Conservation (phyloP, 2,888 invertebrate species). For the Sericinus montela region DNA sequence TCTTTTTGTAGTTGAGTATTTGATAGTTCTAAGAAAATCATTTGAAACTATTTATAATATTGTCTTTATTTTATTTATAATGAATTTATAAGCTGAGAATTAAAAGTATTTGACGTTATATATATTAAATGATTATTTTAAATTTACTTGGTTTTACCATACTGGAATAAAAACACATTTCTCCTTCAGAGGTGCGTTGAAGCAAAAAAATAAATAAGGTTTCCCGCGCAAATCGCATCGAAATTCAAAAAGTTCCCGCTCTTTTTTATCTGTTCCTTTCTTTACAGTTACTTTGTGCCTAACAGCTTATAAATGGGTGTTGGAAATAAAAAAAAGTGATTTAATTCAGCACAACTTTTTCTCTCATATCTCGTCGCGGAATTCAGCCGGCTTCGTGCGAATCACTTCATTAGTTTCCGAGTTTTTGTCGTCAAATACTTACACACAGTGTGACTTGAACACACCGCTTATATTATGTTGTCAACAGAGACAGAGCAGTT, state of each 20-base stretch:
- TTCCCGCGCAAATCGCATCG: conserved; percentile 33
- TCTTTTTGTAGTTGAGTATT: too few relatives aligned
- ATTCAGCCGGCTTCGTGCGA: conserved; percentile 21
- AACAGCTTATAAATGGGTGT: conserved; percentile 3
- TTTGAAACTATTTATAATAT: too few relatives aligned
- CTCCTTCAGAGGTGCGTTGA: too few relatives aligned
- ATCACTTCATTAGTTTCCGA: conserved; percentile 30
- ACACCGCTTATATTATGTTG: conserved; percentile 28
- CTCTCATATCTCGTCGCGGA: conserved; percentile 17
- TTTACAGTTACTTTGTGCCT: conserved; percentile 10
- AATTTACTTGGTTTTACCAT: too few relatives aligned
- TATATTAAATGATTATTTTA: too few relatives aligned
- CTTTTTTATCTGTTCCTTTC: conserved; percentile 8
- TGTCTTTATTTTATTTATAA: too few relatives aligned
- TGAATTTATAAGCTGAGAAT: too few relatives aligned
- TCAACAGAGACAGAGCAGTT: conserved; percentile 21
- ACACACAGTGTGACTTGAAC: conserved; percentile 6
- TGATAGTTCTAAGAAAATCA: too few relatives aligned
- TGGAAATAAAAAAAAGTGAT: conserved; percentile 10
- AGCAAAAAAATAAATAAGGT: not conserved
- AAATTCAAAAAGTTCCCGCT: conserved; percentile 18
- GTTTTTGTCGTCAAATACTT: conserved; percentile 26
- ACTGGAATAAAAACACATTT: too few relatives aligned
- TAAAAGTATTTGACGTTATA: too few relatives aligned
- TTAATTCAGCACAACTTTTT: conserved; percentile 16